Evolutionary conservation across 1,140 invertebrate species (phyloP), one percentile per base, ranked within the genome.

Genomic region (Drosophila carrolli): DNA sequence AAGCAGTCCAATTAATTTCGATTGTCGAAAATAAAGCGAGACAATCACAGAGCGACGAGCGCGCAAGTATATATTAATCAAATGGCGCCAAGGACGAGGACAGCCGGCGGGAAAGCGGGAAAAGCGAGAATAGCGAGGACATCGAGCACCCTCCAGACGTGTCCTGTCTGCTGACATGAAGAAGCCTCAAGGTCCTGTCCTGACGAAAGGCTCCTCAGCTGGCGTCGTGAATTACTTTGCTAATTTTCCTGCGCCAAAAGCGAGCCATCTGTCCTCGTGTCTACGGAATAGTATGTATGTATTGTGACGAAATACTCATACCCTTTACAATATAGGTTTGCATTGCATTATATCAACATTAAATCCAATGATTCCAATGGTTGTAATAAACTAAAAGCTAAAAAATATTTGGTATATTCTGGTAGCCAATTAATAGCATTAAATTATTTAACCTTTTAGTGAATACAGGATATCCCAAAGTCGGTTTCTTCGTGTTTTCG

Each of bases 1-100:
- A 46, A 58, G 75, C 41, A 43, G 43, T 61, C 62, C 73, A 84
- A 84, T 84, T 84, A 84, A 84, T 80, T 81, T 77, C 50, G 72
- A 73, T 81, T 84, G 81, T 76, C 66, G 58, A 71, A 83, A 67
- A 72, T 67, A 79, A 82, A 70, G 54, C 27, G 75, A 73, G 62
- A 74, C 71, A 71, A 71, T 50, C 65, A 71, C 51, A 47, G 53
- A 23, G 53, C 48, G 72, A 72, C 60, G 43, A 57, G 47, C 29
- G 29, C 29, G 46, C n/a, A 32, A 38, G 54, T 62, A 58, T 57
- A 65, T 81, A 83, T 80, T 77, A 76, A 86, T 88, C 83, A 83
- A 89, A 83, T 67, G 83, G 65, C 81, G 63, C 46, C 74, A 63
- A 48, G 40, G 60, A 46, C 63, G 37, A 35, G 37, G 60, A 51